Conservation (phyloP, 2,888 invertebrate genomes). For the Creontiades dilutus region DNA sequence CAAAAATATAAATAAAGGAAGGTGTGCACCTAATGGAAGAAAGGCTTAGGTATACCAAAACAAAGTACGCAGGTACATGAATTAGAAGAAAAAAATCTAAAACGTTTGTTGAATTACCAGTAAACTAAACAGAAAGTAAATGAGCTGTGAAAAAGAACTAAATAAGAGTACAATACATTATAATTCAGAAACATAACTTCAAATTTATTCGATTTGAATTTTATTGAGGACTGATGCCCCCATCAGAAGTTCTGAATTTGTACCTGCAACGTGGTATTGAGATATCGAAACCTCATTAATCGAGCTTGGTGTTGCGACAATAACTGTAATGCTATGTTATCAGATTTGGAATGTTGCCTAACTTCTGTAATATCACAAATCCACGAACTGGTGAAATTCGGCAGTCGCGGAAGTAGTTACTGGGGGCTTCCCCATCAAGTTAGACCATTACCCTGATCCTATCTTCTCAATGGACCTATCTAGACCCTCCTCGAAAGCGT, state of each 20-base stretch:
- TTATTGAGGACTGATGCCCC: no score
- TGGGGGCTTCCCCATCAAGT: not conserved
- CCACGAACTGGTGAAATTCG: constrained; percentile 7
- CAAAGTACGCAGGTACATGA: no score
- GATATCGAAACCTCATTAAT: not conserved
- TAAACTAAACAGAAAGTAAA: no score
- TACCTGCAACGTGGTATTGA: not conserved
- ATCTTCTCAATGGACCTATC: constrained; percentile 19
- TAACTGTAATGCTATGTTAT: not conserved
- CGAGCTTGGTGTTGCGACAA: not conserved
- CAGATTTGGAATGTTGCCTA: constrained; percentile 35
- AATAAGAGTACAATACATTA: no score
- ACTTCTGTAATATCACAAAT: not conserved
- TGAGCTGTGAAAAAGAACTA: no score
- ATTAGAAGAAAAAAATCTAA: no score
- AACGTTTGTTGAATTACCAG: no score
- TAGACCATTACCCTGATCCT: constrained; percentile 4
- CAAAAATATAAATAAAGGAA: no score
- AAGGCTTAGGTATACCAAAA: no score
- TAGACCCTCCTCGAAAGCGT: not conserved
- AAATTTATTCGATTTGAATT: no score
- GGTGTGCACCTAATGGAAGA: no score
- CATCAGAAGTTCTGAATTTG: no score
- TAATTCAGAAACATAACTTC: not conserved
- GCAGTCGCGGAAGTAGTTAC: constrained; percentile 25